Conservation (phyloP, 2,888 invertebrate species). For the Pediacus dermestoides region DNA sequence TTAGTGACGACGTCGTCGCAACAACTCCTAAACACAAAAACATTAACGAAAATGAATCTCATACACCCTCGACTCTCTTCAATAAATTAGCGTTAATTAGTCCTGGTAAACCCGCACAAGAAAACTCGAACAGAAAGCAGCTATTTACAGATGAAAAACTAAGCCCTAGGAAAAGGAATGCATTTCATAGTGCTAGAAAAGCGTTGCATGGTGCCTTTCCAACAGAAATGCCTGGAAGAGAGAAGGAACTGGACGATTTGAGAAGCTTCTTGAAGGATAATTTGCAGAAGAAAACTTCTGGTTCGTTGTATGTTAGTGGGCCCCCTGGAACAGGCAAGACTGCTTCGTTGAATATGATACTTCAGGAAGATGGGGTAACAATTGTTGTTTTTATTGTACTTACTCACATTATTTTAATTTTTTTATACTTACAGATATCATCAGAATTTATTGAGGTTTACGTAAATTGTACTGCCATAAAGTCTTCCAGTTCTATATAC, state of each 20-base stretch:
- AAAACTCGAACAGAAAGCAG: constrained; percentile 5
- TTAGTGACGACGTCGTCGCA: constrained; percentile 11
- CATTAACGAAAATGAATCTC: constrained; percentile 23
- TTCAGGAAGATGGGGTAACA: constrained; percentile 62
- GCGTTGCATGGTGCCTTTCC: constrained; percentile 46
- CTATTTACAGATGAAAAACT: neutral
- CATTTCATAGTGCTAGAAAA: constrained; percentile 43
- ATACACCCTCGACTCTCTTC: constrained; percentile 38
- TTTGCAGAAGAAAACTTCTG: constrained; percentile 63
- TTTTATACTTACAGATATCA: constrained; percentile 52
- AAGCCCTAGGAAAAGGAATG: constrained; percentile 4
- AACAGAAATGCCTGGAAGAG: constrained; percentile 66
- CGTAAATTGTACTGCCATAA: constrained; percentile 86
- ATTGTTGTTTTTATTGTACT: constrained; percentile 15
- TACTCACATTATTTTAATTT: too few relatives aligned
- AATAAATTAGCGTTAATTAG: constrained; percentile 33
- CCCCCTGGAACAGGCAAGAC: constrained; percentile 98
- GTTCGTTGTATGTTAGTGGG: constrained; percentile 90
- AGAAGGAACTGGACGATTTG: constrained; percentile 69
- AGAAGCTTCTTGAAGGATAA: constrained; percentile 65
- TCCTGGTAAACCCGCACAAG: too few relatives aligned
- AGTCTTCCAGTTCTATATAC: constrained; percentile 78
- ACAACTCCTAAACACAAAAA: constrained; percentile 11
- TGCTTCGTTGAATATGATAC: constrained; percentile 74
- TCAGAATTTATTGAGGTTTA: constrained; percentile 62